Evolutionary conservation across 1,140 invertebrate species (phyloP), one percentile per base, ranked within the genome.

Genomic region (Brachystomella parvula): DNA sequence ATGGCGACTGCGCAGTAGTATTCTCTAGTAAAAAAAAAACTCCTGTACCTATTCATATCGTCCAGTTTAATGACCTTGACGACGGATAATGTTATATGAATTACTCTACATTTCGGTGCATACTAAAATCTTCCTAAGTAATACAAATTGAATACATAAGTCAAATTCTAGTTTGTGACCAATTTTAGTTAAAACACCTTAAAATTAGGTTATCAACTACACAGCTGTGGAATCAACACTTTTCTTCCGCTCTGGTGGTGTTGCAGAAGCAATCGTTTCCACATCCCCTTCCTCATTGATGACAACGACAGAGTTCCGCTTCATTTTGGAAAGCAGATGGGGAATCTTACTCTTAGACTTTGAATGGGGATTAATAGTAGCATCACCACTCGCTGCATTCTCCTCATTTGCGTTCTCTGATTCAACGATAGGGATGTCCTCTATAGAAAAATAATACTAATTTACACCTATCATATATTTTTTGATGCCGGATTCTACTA

Each of bases 221-320:
- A 73, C 71, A 2, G 68, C 58, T 3, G 71, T 73, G 9, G 66
- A 60, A 28, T 73, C 71, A 56, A 71, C 63, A 64, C 68, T 73
- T 35, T 70, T 73, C 58, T 73, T 73, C 47, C 68, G 61, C 31
- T 70, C 68, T 24, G 68, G 59, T 12, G 68, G 71, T 31, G 71
- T 64, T 3, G 63, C 29, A 33, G 61, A 39, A 2, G 66, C 63
- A 47, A 69, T 62, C 26, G 71, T 73, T 56, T 73, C 71, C 9
- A 73, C 66, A 31, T 73, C 71, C n/a, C 71, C 71, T 67, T 73
- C 71, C 63, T 73, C 71, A 2, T 64, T 73, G 21, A 73, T 73
- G 6, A 73, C 71, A 33, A 73, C 71, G n/a, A 73, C 71, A 2
- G 71, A 73, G 32, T 73, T 73, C 21, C 71, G 31, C 30, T 70